Percentiles rank a stretch among this genome's conserved stretches.
Conservation (phyloP, 2,888 invertebrate species). For the Diachrysia chrysitis region DNA sequence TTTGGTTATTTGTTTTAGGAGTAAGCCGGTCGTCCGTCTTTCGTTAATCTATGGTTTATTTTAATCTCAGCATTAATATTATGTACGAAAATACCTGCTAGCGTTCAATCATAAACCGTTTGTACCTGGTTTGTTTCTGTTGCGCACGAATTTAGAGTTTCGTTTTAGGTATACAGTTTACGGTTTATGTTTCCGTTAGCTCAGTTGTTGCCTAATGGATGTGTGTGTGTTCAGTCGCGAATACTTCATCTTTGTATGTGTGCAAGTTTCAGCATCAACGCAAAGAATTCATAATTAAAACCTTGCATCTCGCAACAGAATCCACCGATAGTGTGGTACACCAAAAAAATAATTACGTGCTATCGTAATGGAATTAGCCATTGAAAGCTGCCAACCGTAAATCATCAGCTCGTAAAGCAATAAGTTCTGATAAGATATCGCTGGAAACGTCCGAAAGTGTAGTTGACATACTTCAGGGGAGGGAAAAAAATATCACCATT, state of each 20-base stretch:
- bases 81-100: slow-evolving; percentile 82
- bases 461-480: slow-evolving; percentile 52
- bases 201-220: slow-evolving; percentile 72
- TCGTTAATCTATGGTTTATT: slow-evolving; percentile 81
- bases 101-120: slow-evolving; percentile 86
- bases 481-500: slow-evolving; percentile 62
- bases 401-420: slow-evolving; percentile 57
- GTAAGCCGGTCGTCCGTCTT: slow-evolving; percentile 81
- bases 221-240: slow-evolving; percentile 59
- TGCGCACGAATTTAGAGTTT: slow-evolving; percentile 74
- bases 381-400: slow-evolving; percentile 52
- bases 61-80: slow-evolving; percentile 85
- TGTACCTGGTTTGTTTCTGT: slow-evolving; percentile 88
- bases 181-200: slow-evolving; percentile 71
- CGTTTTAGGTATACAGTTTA: slow-evolving; percentile 73
- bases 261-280: slow-evolving; percentile 42
- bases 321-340: slow-evolving; percentile 6
- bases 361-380: slow-evolving; percentile 57
- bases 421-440: slow-evolving; percentile 61
- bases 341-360: slow-evolving; percentile 41
- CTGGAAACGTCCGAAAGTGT: slow-evolving; percentile 48
- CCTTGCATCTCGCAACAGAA: slow-evolving; percentile 19
- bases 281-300: slow-evolving; percentile 40
- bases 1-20: slow-evolving; percentile 86
- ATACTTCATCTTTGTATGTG: slow-evolving; percentile 58